Base-by-base conservation (phyloP, 37 sponge, comb jelly and placozoan species). In the Halichondria panicea region DNA sequence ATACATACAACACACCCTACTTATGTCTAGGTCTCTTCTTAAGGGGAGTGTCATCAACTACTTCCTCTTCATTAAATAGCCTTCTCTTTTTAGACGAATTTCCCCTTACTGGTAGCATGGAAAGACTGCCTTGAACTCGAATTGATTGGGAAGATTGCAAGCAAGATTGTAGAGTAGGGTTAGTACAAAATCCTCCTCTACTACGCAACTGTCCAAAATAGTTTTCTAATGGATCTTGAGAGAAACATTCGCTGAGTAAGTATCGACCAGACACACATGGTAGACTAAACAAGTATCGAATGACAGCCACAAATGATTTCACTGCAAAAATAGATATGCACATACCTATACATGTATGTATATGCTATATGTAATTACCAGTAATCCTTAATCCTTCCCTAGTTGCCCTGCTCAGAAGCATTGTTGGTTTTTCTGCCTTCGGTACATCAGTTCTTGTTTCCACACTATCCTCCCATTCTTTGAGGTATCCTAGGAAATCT, bases 131-230 rank as follows among this genome's bases (percentile, higher is more conserved):
- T n/a, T 68, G 69, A 4, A 68, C 46, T 43, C 69, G 69, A 9
- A 68, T 6, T 21, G 69, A 68, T 31, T 43, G 69, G 22, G 69
- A 45, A n/a, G 69, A 68, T 11, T 4, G 3, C 24, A 68, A 43
- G 50, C 78, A 77, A 38, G 31, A 28, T 9, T 52, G 18, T 34
- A 79, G 58, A 39, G 63, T 77, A 24, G 76, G 76, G 39, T 75
- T 75, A 24, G 59, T 64, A 60, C 64, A 58, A 27, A 63, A 28
- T 9, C 66, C 78, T 21, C 78, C 78, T 35, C 67, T 6, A 12
- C 55, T 38, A 63, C 78, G 27, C 3, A 44, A 68, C 78, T 77
- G 66, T n/a, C 80, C 80, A 68, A 79, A 69, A 79, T 63, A 77
- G 19, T 45, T 63, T 55, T 77, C 78, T 12, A 77, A 19, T 11